These are phyloP conservation scores for Orthosia gothica DNA, from an alignment of 2,888 invertebrate species.

Conservation along the genomic window DNA sequence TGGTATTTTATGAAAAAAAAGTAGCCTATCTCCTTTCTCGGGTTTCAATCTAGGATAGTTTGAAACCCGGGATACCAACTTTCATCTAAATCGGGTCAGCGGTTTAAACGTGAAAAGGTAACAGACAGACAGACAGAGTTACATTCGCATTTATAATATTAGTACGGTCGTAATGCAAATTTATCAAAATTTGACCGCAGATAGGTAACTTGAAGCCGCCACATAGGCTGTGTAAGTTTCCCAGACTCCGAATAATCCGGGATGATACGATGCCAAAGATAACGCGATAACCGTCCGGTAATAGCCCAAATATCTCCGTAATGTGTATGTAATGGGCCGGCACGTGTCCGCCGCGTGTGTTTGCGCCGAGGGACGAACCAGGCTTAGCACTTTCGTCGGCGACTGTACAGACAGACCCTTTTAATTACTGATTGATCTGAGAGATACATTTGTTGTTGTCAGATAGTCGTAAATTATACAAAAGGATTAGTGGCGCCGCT, in stretches of 20 bases:
- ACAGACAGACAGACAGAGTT: too few relatives aligned
- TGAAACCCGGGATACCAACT: too few relatives aligned
- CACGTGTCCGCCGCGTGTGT: slow-evolving; percentile 83
- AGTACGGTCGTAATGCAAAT: too few relatives aligned
- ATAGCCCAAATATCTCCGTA: slow-evolving; percentile 87
- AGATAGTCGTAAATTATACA: slow-evolving; percentile 84
- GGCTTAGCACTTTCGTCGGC: slow-evolving; percentile 88
- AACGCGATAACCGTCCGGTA: slow-evolving; percentile 87
- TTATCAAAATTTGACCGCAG: not conserved
- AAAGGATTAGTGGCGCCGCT: slow-evolving; percentile 76
- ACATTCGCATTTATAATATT: too few relatives aligned
- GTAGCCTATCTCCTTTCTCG: too few relatives aligned
- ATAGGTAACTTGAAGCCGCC: slow-evolving; percentile 33
- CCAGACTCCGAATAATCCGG: slow-evolving; percentile 82
- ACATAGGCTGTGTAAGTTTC: slow-evolving; percentile 70
- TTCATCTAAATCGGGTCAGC: too few relatives aligned
- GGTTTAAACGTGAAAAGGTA: too few relatives aligned
- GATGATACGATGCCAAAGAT: slow-evolving; percentile 83
- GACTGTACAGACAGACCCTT: slow-evolving; percentile 77
- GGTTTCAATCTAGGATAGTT: too few relatives aligned
- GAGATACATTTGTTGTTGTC: slow-evolving; percentile 78
- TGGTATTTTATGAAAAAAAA: too few relatives aligned
- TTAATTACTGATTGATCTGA: slow-evolving; percentile 88
- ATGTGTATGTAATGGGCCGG: slow-evolving; percentile 85
- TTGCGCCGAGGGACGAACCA: slow-evolving; percentile 72